Percentiles rank a stretch among this genome's conserved stretches.
phyloP scores from a whole-genome alignment of 2,113 vertebrate genomes.

The Rhinolophus sinicus region DNA sequence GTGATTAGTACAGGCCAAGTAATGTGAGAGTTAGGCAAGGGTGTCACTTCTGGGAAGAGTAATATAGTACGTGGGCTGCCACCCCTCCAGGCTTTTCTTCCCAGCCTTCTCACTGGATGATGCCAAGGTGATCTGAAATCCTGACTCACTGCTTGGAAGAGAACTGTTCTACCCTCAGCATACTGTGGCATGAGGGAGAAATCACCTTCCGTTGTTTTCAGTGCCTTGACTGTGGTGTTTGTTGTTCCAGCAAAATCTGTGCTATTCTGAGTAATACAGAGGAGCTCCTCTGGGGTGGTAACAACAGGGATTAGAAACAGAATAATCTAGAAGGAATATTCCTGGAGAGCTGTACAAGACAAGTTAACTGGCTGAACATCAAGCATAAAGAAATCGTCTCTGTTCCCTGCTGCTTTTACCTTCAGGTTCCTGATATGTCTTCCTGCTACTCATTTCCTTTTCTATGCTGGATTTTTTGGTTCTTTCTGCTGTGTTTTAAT shows the following conservation, averaged over 20 bases:
- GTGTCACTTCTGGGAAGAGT: no score
- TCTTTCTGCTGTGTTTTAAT: not conserved
- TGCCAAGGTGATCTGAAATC: not conserved
- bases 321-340: not conserved
- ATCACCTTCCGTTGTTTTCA: not conserved
- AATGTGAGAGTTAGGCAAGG: not conserved
- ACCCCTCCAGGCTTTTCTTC: not conserved
- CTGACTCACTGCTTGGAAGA: not conserved
- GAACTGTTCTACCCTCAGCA: not conserved
- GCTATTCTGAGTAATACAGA: not conserved
- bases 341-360: not conserved
- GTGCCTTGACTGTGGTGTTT: not conserved
- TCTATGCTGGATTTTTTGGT: not conserved
- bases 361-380: not conserved
- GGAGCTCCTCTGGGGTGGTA: not conserved
- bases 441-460: not conserved
- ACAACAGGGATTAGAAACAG: not conserved
- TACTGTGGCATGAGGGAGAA: not conserved
- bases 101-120: not conserved
- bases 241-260: not conserved
- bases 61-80: rapidly evolving
- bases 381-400: not conserved
- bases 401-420: not conserved
- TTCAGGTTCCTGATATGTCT: not conserved
- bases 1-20: not conserved